Evolutionary conservation across 1,140 invertebrate genomes (phyloP).

Genomic region (Euwallacea fornicatus): DNA sequence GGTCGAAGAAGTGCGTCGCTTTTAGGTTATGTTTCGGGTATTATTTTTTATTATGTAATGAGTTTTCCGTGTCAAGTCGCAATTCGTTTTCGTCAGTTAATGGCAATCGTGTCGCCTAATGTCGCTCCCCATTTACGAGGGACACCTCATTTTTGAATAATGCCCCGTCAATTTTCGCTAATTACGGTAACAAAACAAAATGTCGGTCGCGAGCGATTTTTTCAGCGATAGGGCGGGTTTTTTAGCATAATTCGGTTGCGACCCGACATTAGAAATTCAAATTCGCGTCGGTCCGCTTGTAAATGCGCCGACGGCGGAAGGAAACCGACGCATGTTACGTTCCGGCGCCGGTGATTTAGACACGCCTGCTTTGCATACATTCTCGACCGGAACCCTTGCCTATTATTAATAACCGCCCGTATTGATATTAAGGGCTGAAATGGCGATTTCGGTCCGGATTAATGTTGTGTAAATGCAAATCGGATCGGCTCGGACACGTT

Average conservation of each 20-base stretch:
- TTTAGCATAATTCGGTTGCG: slow-evolving; percentile 35
- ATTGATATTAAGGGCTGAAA: slow-evolving; percentile 30
- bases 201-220: slow-evolving; percentile 39
- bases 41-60: too few species aligned
- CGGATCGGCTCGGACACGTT: slow-evolving; percentile 17
- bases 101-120: slow-evolving; percentile 36
- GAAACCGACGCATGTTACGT: slow-evolving; percentile 49
- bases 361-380: slow-evolving; percentile 39
- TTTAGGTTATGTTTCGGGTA: too few species aligned
- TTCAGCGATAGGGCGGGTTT: slow-evolving; percentile 30
- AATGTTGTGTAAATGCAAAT: slow-evolving; percentile 16
- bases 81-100: slow-evolving; percentile 24
- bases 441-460: slow-evolving; percentile 10
- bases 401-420: slow-evolving; percentile 35
- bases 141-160: slow-evolving; percentile 39
- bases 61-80: slow-evolving; percentile 31
- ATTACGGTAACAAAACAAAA: slow-evolving; percentile 44
- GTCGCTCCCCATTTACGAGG: slow-evolving; percentile 37
- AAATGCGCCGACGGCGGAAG: slow-evolving; percentile 46
- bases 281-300: slow-evolving; percentile 47
- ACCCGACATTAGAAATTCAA: slow-evolving; percentile 47
- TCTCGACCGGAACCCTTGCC: slow-evolving; percentile 28
- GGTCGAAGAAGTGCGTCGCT: too few species aligned
- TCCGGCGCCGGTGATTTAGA: slow-evolving; percentile 48
- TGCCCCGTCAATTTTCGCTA: slow-evolving; percentile 41